phyloP scores from a whole-genome alignment of 2,797 vertebrate genomes.

The Hephaestus fuliginosus region DNA sequence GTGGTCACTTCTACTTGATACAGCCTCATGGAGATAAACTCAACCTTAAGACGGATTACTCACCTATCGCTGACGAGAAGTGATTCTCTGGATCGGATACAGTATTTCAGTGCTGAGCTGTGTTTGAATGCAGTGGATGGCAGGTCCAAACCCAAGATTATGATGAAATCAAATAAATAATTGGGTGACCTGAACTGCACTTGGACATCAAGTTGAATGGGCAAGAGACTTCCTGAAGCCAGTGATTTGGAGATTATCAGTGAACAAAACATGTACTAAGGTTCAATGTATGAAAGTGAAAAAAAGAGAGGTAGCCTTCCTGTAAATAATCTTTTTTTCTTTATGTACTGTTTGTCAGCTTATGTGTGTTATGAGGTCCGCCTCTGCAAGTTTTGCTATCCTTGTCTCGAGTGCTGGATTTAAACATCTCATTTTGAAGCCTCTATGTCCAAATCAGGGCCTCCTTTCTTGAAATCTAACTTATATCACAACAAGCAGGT shows the following conservation, averaged over 20 bases:
- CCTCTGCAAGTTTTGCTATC: conserved; percentile 51
- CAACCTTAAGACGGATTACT: conserved; percentile 12
- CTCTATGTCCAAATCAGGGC: conserved; percentile 54
- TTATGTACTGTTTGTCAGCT: conserved; percentile 48
- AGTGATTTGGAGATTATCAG: conserved; percentile 13
- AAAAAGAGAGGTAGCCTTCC: conserved; percentile 32
- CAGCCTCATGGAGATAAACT: conserved; percentile 3
- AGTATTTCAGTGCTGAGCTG: conserved; percentile 4
- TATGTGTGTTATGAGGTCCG: conserved; percentile 46
- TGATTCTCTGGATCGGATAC: conserved; percentile 8
- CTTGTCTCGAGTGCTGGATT: conserved; percentile 70
- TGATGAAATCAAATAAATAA: background rate
- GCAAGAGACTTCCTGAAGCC: background rate
- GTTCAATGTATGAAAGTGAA: conserved; percentile 27
- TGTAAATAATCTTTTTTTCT: conserved; percentile 66
- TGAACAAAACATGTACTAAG: conserved; percentile 1
- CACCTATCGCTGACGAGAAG: background rate
- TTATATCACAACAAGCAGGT: conserved; percentile 39
- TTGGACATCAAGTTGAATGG: conserved; percentile 4
- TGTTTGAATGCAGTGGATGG: conserved; percentile 19
- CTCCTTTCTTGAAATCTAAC: conserved; percentile 20
- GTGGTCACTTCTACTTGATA: conserved; percentile 1
- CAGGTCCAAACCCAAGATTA: conserved; percentile 6
- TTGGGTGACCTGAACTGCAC: background rate
- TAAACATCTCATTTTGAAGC: conserved; percentile 45